Evolutionary conservation across 2,113 vertebrate species (phyloP), one percentile per base, ranked within the genome.

Genomic region (Pelobates fuscus): DNA sequence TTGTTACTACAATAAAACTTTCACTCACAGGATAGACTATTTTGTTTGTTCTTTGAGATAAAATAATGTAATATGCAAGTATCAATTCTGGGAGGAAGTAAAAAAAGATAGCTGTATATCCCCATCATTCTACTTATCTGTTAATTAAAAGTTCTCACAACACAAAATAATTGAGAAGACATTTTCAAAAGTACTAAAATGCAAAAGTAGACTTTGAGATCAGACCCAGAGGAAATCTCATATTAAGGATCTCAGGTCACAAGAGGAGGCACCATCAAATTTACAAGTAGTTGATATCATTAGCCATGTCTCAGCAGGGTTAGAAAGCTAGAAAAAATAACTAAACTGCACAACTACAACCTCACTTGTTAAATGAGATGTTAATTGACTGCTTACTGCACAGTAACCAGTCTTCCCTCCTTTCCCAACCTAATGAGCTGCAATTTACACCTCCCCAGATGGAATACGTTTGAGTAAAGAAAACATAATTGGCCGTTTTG

Each of bases 351-450:
- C 20, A 55, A 55, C 20, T 55, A 5, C 52, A 55, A 55, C 21
- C 52, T 55, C 52, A 55, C 52, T 23, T 55, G 5, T 55, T 23
- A 55, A 20, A 55, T 55, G 52, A 55, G 52, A 55, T 55, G 52
- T 55, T 55, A 55, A 55, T 55, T 20, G 52, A 55, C n/a, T 55
- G 52, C 21, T 20, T n/a, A 55, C 52, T 55, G 52, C 52, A 55
- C 52, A 55, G 52, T 55, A 21, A 55, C 17, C 52, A 55, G 52
- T 23, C 52, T 55, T 4, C 11, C 52, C 52, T 55, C 2, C 52
- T 55, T 55, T 23, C 21, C 52, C n/a, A 17, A 23, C 52, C 52
- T 55, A 23, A 20, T 55, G 52, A 55, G 52, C 52, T 21, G 52
- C 52, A 55, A 20, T 55, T 55, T 55, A 55, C 52, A 55, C 52